Percentiles rank a stretch among this genome's conserved stretches.
Conservation (phyloP, 2,888 invertebrate species). For the Callinectes sapidus region DNA sequence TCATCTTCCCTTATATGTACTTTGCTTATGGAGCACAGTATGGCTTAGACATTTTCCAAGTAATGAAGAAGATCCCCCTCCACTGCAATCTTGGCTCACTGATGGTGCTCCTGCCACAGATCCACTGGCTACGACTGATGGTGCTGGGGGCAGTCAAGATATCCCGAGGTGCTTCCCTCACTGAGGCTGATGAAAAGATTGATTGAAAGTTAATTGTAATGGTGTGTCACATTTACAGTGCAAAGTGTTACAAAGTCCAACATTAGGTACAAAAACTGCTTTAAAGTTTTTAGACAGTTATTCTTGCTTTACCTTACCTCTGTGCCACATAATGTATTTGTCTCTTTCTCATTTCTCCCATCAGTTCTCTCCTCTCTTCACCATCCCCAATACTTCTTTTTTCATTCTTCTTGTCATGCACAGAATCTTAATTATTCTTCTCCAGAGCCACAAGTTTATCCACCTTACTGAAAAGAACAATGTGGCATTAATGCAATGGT, state of each 20-base stretch:
- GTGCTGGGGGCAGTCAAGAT: conserved; percentile 58
- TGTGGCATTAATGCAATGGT: too few species aligned
- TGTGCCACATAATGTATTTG: too few species aligned
- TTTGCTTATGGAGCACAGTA: conserved; percentile 53
- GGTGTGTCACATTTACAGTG: background rate
- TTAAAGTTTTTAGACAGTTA: too few species aligned
- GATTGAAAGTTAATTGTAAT: conserved; percentile 21
- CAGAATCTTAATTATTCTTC: too few species aligned
- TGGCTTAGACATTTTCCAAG: conserved; percentile 36
- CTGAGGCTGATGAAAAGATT: conserved; percentile 62
- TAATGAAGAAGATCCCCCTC: conserved; percentile 48
- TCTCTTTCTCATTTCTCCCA: too few species aligned
- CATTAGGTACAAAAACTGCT: too few species aligned
- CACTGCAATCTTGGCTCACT: conserved; percentile 62
- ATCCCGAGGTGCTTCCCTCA: conserved; percentile 20
- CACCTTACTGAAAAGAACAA: too few species aligned
- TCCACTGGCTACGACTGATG: conserved; percentile 64
- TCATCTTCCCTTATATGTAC: conserved; percentile 60
- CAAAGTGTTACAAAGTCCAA: background rate
- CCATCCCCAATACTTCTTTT: too few species aligned
- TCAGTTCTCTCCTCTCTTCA: too few species aligned
- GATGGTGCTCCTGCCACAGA: conserved; percentile 56
- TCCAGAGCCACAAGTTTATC: too few species aligned
- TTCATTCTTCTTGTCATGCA: too few species aligned
- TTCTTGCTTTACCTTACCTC: too few species aligned